Base-by-base conservation (phyloP, 2,113 vertebrate species). In the Dipodomys stephensi region DNA sequence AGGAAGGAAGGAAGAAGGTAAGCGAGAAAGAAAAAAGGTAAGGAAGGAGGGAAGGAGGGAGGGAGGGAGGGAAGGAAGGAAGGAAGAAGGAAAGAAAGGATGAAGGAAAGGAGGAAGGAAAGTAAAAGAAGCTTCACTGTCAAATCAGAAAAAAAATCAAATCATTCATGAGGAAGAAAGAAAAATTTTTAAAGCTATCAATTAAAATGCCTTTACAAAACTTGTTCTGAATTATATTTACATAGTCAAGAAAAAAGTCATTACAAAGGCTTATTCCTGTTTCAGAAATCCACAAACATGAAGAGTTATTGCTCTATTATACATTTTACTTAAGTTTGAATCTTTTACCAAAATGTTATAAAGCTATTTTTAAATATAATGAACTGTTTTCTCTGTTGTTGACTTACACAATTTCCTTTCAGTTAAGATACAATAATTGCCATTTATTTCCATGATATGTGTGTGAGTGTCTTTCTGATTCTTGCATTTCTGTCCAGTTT, bases 81-180 rank as follows among this genome's bases (percentile, higher is more conserved):
- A 4, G 49, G 9, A 12, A 49, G 49, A 35, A 35, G 35, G 35
- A 35, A 35, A 35, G 35, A 35, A 35, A 35, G 35, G 35, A 35
- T 35, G 12, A 12, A 49, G 49, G 49, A 12, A 49, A 6, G 49
- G 2, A 49, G 49, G 49, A 49, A 49, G 12, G 9, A 49, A 49
- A 49, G 49, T 11, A 49, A 49, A 49, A 49, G 49, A 53, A 81
- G 3, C 60, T 90, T 93, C 88, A 69, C 90, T 93, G 85, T 85
- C 57, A 85, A 93, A 88, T 93, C 76, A 88, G 90, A 6, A 11
- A 35, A 35, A 88, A 95, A 88, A 81, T 96, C 30, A 62, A 79
- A 64, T 88, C 82, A 84, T 94, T 86, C 71, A 67, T 20, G 62
- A 27, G 30, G 62, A 87, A 57, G 32, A 16, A 49, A 82, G 69